Percentiles rank a stretch among this genome's conserved stretches.
Evolutionary conservation across 2,888 invertebrate genomes (phyloP).

Genomic region (Anoplius nigerrimus): DNA sequence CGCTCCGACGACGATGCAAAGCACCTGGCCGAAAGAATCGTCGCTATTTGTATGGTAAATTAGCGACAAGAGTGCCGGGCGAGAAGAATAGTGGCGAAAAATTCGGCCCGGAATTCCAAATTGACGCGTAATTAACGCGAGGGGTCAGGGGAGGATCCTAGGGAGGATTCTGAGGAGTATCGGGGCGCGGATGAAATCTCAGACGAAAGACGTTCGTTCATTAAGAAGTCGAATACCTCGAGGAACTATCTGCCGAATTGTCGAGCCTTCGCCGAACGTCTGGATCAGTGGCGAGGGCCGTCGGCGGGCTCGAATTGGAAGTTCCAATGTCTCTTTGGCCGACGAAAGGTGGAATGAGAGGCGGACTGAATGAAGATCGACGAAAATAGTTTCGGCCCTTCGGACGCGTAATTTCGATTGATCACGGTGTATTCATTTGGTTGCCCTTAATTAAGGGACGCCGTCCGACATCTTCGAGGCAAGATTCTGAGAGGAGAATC

Average conservation of each 20-base stretch:
- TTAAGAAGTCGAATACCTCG: not conserved
- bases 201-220: not conserved
- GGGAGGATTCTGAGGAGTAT: too few species aligned
- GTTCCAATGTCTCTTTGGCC: conserved; percentile 23
- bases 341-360: conserved; percentile 27
- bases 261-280: conserved; percentile 16
- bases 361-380: conserved; percentile 42
- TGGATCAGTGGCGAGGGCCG: conserved; percentile 17
- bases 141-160: not conserved
- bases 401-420: conserved; percentile 58
- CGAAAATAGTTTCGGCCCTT: conserved; percentile 60
- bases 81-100: not conserved
- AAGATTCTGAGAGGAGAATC: not conserved
- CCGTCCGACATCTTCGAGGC: conserved; percentile 27
- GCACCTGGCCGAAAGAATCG: too few species aligned
- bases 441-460: conserved; percentile 56
- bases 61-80: not conserved
- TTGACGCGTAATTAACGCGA: not conserved
- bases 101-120: not conserved
- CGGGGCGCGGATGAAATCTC: not conserved
- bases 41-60: too few species aligned
- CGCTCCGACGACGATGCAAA: too few species aligned
- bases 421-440: conserved; percentile 67
- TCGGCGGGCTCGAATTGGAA: conserved; percentile 30
- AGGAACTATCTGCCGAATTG: conserved; percentile 10